phyloP scores from a whole-genome alignment of 2,797 vertebrate genomes.

The Meda fulgida region DNA sequence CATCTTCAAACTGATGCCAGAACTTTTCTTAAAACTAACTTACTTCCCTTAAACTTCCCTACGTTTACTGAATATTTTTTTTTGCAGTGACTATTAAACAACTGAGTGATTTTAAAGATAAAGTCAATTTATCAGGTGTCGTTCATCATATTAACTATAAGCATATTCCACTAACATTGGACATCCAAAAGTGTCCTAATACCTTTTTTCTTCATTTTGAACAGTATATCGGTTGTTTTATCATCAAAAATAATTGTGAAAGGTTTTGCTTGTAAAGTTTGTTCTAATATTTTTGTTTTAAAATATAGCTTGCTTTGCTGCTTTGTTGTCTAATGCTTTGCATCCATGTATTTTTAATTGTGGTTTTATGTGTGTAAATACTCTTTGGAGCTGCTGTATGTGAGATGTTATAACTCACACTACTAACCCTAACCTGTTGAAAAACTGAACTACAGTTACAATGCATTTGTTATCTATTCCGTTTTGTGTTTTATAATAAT shows the following conservation, averaged over 20 bases:
- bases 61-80: background rate
- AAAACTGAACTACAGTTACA: background rate
- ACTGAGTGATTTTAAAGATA: background rate
- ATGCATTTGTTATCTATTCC: background rate
- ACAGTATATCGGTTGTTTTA: background rate
- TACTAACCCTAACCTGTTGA: background rate
- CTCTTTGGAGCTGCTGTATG: background rate
- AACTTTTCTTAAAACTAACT: background rate
- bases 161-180: background rate
- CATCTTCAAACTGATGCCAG: background rate
- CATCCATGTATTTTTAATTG: constrained; percentile 4
- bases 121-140: background rate
- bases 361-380: constrained; percentile 12
- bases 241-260: background rate
- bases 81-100: background rate
- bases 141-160: background rate
- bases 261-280: background rate
- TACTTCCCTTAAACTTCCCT: no score
- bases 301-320: background rate
- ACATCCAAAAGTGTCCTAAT: background rate
- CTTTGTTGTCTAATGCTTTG: background rate
- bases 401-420: background rate
- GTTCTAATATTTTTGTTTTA: background rate
- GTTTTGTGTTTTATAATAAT: constrained; percentile 19
- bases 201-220: background rate